Conservation (phyloP, 2,797 vertebrate genomes). For the Enoplosus armatus region DNA sequence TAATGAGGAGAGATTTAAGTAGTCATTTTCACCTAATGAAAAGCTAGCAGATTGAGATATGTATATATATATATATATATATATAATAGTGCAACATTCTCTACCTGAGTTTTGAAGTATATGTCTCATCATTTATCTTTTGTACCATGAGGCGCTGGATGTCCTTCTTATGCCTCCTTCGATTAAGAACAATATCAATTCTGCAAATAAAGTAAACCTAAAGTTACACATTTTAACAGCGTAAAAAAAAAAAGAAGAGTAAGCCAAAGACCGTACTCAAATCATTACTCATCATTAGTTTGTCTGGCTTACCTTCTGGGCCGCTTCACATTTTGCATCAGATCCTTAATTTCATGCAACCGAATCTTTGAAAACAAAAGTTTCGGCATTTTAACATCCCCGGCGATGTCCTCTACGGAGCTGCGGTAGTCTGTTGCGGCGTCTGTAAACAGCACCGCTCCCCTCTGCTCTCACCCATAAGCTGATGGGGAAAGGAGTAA, state of each 20-base stretch:
- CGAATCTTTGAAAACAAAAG: slow-evolving; percentile 75
- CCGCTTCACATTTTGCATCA: slow-evolving; percentile 69
- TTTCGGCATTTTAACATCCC: slow-evolving; percentile 77
- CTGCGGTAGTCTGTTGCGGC: background rate
- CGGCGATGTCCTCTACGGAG: background rate
- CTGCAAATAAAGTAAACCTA: slow-evolving; percentile 29
- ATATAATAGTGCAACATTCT: background rate
- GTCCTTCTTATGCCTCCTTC: slow-evolving; percentile 61
- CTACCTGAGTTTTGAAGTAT: slow-evolving; percentile 63
- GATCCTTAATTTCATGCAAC: slow-evolving; percentile 74
- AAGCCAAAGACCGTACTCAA: background rate
- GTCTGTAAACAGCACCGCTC: slow-evolving; percentile 11
- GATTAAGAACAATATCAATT: slow-evolving; percentile 64
- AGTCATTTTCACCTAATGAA: background rate
- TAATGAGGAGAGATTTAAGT: background rate
- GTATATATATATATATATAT: no score
- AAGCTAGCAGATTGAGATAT: background rate
- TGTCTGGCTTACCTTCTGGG: slow-evolving; percentile 71
- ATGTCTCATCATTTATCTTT: slow-evolving; percentile 47
- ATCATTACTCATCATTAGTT: background rate
- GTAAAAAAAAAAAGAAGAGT: background rate
- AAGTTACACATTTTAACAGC: background rate
- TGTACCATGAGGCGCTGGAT: slow-evolving; percentile 45
- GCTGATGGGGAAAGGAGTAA: slow-evolving; percentile 17
- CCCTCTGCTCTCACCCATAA: slow-evolving; percentile 15